These are phyloP conservation scores for Novumbra hubbsi DNA, from an alignment of 2,797 vertebrate genomes.

Conservation along the genomic window DNA sequence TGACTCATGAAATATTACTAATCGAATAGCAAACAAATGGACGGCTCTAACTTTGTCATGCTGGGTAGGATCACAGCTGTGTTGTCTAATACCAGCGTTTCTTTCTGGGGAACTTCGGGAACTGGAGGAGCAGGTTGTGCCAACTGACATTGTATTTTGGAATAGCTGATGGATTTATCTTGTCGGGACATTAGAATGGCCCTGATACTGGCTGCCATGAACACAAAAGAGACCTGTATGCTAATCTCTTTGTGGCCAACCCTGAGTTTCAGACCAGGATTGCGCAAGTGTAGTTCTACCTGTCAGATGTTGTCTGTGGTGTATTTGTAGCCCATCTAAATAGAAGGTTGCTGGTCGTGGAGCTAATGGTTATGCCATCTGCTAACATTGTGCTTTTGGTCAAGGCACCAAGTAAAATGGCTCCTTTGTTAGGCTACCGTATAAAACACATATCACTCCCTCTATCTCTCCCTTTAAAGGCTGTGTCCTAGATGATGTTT, in stretches of 20 bases:
- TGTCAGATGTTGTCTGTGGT: too few relatives aligned
- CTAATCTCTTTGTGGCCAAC: background rate
- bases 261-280: background rate
- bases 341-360: too few relatives aligned
- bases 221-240: background rate
- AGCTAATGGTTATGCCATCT: too few relatives aligned
- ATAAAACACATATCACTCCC: too few relatives aligned
- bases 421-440: too few relatives aligned
- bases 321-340: too few relatives aligned
- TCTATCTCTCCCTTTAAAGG: too few relatives aligned
- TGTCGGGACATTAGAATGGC: background rate
- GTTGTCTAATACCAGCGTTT: background rate
- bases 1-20: background rate
- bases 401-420: too few relatives aligned
- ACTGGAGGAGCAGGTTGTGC: background rate
- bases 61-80: background rate
- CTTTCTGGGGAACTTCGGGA: background rate
- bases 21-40: background rate
- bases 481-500: too few relatives aligned
- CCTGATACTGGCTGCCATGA: background rate
- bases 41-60: background rate
- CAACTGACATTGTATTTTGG: background rate
- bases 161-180: background rate
- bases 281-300: too few relatives aligned
- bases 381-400: too few relatives aligned